These are phyloP conservation scores for Epinephelus coioides DNA, from an alignment of 2,797 vertebrate species.

Conservation along the genomic window DNA sequence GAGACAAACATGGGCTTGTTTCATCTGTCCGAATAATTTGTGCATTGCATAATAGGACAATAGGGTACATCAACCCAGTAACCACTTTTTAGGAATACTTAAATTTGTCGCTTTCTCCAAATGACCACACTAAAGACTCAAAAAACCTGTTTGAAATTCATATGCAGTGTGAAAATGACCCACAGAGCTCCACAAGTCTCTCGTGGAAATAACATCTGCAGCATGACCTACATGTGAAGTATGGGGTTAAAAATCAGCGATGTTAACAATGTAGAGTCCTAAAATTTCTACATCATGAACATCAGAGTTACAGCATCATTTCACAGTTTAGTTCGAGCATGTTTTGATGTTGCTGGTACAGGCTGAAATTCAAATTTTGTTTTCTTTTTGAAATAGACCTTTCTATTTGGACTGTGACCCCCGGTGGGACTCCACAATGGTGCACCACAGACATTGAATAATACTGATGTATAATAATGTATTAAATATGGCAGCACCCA, in stretches of 20 bases:
- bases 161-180: not conserved
- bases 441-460: not conserved
- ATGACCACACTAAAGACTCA: no score
- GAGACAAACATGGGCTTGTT: not conserved
- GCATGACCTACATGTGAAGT: not conserved
- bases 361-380: not conserved
- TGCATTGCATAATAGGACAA: not conserved
- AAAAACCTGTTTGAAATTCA: not conserved
- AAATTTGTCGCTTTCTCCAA: no score
- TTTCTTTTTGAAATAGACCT: not conserved
- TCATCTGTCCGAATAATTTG: not conserved
- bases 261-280: not conserved
- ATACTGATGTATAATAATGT: not conserved
- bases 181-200: not conserved
- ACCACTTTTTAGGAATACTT: no score
- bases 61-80: no score
- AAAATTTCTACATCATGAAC: not conserved
- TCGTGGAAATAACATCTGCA: not conserved
- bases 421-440: not conserved
- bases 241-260: not conserved
- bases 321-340: not conserved
- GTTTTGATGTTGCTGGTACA: conserved; percentile 1
- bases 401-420: not conserved
- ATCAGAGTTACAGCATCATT: not conserved
- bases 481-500: not conserved